phyloP scores from a whole-genome alignment of 2,888 invertebrate genomes.

The Incurvaria masculella region DNA sequence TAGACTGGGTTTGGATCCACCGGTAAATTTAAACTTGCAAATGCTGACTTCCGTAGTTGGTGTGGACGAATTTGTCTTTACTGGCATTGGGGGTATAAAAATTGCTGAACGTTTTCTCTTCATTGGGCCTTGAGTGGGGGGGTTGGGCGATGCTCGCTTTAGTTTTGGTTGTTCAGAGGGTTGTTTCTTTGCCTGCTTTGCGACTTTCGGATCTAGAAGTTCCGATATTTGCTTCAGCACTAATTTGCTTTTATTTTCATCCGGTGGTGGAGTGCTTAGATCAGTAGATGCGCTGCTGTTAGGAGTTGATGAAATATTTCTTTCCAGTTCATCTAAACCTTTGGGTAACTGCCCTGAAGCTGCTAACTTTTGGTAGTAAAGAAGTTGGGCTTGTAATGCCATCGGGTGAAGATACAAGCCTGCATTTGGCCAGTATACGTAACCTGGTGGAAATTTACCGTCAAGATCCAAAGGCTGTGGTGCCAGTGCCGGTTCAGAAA shows the following conservation, averaged over 20 bases:
- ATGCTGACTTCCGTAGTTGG: slow-evolving; percentile 85
- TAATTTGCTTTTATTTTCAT: slow-evolving; percentile 39
- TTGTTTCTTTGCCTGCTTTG: slow-evolving; percentile 34
- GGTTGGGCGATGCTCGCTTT: slow-evolving; percentile 45
- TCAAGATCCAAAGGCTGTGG: slow-evolving; percentile 34
- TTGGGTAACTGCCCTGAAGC: slow-evolving; percentile 45
- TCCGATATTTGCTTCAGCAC: slow-evolving; percentile 49
- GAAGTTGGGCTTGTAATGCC: slow-evolving; percentile 65
- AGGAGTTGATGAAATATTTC: slow-evolving; percentile 27
- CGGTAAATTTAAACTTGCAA: slow-evolving; percentile 92
- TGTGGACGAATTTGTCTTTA: slow-evolving; percentile 67
- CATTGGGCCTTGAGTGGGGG: slow-evolving; percentile 40
- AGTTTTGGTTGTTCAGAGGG: slow-evolving; percentile 37
- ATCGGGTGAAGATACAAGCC: slow-evolving; percentile 72
- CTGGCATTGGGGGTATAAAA: slow-evolving; percentile 79
- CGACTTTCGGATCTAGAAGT: slow-evolving; percentile 43
- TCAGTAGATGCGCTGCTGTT: slow-evolving; percentile 27
- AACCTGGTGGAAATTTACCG: slow-evolving; percentile 46
- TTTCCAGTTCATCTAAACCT: slow-evolving; percentile 20
- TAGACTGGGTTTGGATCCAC: slow-evolving; percentile 82
- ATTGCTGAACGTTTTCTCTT: slow-evolving; percentile 80
- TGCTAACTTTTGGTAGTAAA: slow-evolving; percentile 73
- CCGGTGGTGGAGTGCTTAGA: slow-evolving; percentile 37
- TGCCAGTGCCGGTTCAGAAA: slow-evolving; percentile 40
- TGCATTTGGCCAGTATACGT: slow-evolving; percentile 68